Evolutionary conservation across 2,797 vertebrate species (phyloP).

Genomic region (Takifugu rubripes): DNA sequence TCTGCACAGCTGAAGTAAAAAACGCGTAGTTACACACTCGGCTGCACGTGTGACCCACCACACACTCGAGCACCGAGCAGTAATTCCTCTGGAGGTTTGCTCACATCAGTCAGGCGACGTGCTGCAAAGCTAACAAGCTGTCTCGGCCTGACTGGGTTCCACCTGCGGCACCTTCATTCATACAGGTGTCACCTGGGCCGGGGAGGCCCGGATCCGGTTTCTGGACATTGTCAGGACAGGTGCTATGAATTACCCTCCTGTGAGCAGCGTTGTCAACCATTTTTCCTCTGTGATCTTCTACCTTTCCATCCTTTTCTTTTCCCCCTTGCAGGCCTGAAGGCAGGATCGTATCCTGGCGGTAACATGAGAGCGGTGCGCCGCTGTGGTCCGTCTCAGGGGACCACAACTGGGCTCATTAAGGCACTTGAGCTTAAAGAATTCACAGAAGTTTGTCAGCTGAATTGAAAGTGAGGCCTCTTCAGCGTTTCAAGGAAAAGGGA

Average conservation of each 20-base stretch:
- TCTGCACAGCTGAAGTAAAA: neutral
- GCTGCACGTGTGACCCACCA: slow-evolving; percentile 3
- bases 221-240: slow-evolving; percentile 59
- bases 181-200: slow-evolving; percentile 52
- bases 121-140: slow-evolving; percentile 24
- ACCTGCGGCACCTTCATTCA: slow-evolving; percentile 47
- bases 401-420: slow-evolving; percentile 18
- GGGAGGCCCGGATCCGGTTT: slow-evolving; percentile 51
- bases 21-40: neutral
- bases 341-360: slow-evolving; percentile 32
- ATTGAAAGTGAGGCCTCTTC: slow-evolving; percentile 23
- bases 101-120: slow-evolving; percentile 14
- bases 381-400: slow-evolving; percentile 8
- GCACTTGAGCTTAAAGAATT: slow-evolving; percentile 26
- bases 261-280: slow-evolving; percentile 35
- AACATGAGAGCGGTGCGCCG: slow-evolving; percentile 16
- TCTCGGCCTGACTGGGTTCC: slow-evolving; percentile 14
- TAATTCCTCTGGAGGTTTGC: slow-evolving; percentile 10
- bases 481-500: slow-evolving; percentile 48
- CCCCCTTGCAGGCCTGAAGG: slow-evolving; percentile 29
- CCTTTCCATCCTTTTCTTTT: slow-evolving; percentile 25
- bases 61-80: neutral
- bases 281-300: slow-evolving; percentile 30
- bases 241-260: slow-evolving; percentile 55
- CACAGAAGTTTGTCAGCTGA: slow-evolving; percentile 50